These are phyloP conservation scores for Amphiprion clarkii DNA, from an alignment of 2,797 vertebrate genomes.

Conservation along the genomic window DNA sequence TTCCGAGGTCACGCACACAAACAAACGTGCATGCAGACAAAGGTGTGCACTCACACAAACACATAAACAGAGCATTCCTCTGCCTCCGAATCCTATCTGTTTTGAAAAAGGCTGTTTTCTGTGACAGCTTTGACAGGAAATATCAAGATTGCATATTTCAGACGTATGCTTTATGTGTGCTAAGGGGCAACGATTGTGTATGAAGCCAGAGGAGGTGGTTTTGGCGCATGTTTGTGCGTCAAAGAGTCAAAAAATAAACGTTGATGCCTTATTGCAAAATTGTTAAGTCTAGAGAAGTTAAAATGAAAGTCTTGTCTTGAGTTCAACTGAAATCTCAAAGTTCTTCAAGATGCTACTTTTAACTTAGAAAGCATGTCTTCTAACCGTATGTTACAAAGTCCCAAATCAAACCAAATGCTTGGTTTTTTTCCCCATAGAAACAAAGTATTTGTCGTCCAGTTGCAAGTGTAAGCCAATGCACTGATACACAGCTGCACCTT, in stretches of 20 bases:
- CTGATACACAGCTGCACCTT: not conserved
- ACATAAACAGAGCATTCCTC: slow-evolving; percentile 17
- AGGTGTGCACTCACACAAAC: slow-evolving; percentile 4
- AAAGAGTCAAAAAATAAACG: not conserved
- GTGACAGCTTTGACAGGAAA: slow-evolving; percentile 57
- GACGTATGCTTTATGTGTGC: slow-evolving; percentile 7
- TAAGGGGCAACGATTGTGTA: slow-evolving; percentile 12
- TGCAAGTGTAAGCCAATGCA: not conserved
- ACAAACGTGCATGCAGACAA: slow-evolving; percentile 8
- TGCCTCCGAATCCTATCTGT: slow-evolving; percentile 44
- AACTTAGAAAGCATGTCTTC: too few relatives aligned
- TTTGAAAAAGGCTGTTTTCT: slow-evolving; percentile 46
- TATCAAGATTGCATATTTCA: slow-evolving; percentile 49
- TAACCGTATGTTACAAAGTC: too few relatives aligned
- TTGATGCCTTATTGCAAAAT: not conserved
- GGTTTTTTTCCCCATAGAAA: too few relatives aligned
- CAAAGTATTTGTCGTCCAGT: not conserved
- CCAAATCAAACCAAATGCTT: too few relatives aligned
- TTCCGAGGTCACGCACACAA: slow-evolving; percentile 44
- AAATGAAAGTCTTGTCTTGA: not conserved
- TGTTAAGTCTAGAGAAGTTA: not conserved
- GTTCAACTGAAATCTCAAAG: too few relatives aligned
- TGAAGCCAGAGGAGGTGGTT: slow-evolving; percentile 1
- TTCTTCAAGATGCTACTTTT: not conserved
- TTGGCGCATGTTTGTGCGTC: not conserved